Percentiles rank a stretch among this genome's conserved stretches.
These are phyloP conservation scores for Pachypeltis micranthus DNA, from an alignment of 1,140 invertebrate species.

Conservation along the genomic window DNA sequence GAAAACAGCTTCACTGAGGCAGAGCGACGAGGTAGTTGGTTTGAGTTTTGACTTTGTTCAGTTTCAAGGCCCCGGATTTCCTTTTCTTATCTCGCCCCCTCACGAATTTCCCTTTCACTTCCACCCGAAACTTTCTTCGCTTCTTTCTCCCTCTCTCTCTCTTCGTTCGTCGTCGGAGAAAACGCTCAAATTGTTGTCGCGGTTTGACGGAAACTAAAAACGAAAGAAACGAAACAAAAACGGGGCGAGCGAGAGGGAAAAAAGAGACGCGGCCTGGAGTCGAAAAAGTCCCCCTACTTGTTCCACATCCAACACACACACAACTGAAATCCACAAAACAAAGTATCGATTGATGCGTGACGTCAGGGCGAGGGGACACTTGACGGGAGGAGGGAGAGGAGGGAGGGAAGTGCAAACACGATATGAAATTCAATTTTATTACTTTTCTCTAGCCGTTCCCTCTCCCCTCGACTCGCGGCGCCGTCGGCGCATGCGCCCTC, in stretches of 20 bases:
- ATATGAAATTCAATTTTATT: constrained; percentile 30
- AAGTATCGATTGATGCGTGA: constrained; percentile 25
- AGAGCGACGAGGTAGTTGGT: too few species aligned
- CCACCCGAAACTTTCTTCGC: background rate
- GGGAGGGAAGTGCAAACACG: constrained; percentile 28
- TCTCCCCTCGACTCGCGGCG: constrained; percentile 17
- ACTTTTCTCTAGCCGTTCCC: constrained; percentile 24
- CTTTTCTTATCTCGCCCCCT: background rate
- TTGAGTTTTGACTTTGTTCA: too few species aligned
- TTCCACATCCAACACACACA: constrained; percentile 16
- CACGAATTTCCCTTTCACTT: background rate
- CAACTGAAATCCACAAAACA: constrained; percentile 24
- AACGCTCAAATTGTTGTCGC: too few species aligned
- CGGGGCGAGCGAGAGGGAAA: background rate
- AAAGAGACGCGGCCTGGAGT: background rate
- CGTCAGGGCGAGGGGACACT: constrained; percentile 20
- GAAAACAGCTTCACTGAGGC: too few species aligned
- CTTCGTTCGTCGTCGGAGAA: too few species aligned
- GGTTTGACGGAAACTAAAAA: background rate
- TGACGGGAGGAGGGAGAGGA: constrained; percentile 19
- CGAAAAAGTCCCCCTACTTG: background rate
- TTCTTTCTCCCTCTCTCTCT: background rate
- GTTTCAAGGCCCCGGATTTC: too few species aligned
- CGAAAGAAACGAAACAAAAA: constrained; percentile 1
- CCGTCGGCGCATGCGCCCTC: constrained; percentile 13